phyloP scores from a whole-genome alignment of 1,140 invertebrate species.

The Drosophila rufa region DNA sequence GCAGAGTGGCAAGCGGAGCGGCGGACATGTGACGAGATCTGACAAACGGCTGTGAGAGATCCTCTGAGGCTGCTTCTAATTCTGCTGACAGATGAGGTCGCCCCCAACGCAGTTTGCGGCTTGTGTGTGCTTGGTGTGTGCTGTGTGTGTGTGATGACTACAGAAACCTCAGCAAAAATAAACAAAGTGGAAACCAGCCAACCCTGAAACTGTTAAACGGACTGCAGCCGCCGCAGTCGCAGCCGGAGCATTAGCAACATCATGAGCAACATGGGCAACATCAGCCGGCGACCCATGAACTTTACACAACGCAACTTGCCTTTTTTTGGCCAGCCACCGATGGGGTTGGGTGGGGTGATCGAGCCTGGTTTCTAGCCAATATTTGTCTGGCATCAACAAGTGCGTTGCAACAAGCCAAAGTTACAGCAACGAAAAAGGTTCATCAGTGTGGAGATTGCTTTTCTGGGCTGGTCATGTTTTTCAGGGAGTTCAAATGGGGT shows the following conservation, averaged over 20 bases:
- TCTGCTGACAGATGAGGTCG: conserved; percentile 81
- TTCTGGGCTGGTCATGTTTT: conserved; percentile 1
- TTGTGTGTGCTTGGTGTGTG: conserved; percentile 22
- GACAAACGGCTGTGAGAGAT: conserved; percentile 41
- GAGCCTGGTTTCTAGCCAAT: neutral
- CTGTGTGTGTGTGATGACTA: conserved; percentile 34
- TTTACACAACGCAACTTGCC: conserved; percentile 63
- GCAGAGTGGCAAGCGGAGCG: conserved; percentile 25
- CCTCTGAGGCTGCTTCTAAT: conserved; percentile 72
- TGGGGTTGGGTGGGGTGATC: conserved; percentile 16
- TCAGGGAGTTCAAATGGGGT: neutral
- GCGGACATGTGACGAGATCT: conserved; percentile 49
- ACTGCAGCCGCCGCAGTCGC: conserved; percentile 69
- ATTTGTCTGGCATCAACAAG: conserved; percentile 38
- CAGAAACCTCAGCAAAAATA: conserved; percentile 21
- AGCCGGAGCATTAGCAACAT: conserved; percentile 25
- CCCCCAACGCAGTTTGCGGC: conserved; percentile 65
- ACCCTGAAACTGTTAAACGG: conserved; percentile 75
- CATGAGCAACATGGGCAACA: conserved; percentile 33
- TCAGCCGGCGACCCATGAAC: conserved; percentile 72
- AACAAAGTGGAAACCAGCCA: conserved; percentile 65
- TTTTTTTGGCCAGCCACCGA: conserved; percentile 7
- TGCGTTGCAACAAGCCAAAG: conserved; percentile 56
- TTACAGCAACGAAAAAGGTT: conserved; percentile 12
- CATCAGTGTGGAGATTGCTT: neutral